Evolutionary conservation across 2,113 vertebrate species (phyloP).

Genomic region (Eupsittula cactorum): DNA sequence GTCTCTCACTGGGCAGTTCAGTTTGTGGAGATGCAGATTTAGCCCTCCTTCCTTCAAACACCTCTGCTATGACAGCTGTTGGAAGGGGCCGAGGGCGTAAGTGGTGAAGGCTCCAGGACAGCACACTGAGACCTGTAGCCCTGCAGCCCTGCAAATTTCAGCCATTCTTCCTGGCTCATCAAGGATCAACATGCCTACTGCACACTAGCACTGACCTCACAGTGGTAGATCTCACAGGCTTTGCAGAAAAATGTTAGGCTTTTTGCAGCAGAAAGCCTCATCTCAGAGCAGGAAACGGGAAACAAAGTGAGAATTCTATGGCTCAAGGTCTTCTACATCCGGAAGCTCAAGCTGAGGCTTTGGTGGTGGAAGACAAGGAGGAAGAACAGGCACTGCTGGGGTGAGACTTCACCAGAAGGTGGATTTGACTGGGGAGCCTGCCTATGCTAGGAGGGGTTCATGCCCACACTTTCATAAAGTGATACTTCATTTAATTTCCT

Average conservation of each 20-base stretch:
- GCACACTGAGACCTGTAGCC: neutral
- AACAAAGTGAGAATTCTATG: neutral
- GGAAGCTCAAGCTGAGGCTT: neutral
- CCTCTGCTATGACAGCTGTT: neutral
- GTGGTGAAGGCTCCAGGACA: neutral
- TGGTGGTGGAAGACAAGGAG: neutral
- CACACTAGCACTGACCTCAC: neutral
- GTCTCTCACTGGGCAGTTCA: neutral
- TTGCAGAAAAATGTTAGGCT: neutral
- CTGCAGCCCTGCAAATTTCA: neutral
- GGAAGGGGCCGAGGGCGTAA: neutral
- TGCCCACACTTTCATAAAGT: neutral
- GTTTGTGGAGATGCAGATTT: neutral
- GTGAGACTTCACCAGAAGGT: neutral
- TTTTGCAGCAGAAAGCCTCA: neutral
- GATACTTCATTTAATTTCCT: neutral
- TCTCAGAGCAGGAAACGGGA: neutral
- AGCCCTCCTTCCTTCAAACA: neutral
- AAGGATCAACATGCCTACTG: neutral
- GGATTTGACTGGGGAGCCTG: neutral
- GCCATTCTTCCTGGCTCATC: neutral
- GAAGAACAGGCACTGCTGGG: neutral
- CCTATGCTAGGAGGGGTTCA: neutral
- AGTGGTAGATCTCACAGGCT: neutral
- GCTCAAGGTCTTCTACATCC: neutral